phyloP scores from a whole-genome alignment of 2,113 vertebrate species.

The Gulo gulo region DNA sequence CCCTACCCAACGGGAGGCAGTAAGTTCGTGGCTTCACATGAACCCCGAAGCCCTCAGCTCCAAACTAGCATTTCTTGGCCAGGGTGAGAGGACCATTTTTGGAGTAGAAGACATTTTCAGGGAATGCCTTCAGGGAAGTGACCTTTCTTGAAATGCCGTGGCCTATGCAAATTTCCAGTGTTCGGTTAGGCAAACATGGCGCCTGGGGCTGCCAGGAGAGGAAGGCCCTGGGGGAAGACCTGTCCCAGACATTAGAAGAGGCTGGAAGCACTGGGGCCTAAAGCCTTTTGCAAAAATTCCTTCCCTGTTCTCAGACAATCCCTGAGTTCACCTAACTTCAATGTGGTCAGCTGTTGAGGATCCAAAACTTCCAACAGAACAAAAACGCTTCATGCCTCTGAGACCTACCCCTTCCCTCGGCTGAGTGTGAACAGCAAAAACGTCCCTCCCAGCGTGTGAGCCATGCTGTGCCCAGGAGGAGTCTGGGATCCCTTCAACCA shows the following conservation, averaged over 20 bases:
- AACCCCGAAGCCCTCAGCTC: neutral
- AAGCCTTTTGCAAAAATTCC: neutral
- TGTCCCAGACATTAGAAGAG: neutral
- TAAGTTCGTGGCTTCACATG: neutral
- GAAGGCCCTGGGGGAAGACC: neutral
- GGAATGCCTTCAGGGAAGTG: neutral
- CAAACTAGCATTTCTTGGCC: neutral
- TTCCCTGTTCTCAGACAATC: neutral
- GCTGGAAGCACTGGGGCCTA: neutral
- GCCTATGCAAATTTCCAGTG: neutral
- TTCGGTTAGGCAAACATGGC: neutral
- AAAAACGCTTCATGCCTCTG: neutral
- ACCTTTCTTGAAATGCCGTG: conserved; percentile 46
- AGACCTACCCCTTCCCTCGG: neutral
- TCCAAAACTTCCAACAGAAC: neutral
- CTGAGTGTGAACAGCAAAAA: neutral
- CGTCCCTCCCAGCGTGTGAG: neutral
- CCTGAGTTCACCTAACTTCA: neutral
- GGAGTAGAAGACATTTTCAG: neutral
- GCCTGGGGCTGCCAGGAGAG: neutral
- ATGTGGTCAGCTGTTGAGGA: neutral
- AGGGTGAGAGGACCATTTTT: accelerated
- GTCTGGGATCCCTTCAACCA: neutral
- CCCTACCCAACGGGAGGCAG: neutral
- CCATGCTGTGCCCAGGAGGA: neutral